A percentile compares a stretch with the other conserved stretches of the same genome.
Evolutionary conservation across 2,888 invertebrate species (phyloP).

Genomic region (Tachina grossa): DNA sequence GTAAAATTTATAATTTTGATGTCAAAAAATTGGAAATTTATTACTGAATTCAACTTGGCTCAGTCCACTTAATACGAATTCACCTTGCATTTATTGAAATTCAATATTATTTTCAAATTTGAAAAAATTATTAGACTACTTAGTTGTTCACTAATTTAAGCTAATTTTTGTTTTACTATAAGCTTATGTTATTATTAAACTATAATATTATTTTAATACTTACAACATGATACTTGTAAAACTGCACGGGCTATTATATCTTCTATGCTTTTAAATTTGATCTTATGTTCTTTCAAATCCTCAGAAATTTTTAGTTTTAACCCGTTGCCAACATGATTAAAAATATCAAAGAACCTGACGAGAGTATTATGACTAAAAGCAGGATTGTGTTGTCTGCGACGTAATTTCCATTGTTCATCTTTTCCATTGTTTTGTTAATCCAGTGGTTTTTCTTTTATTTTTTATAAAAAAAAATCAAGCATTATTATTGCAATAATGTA

Average conservation of each 20-base stretch:
- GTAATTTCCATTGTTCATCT: conserved; percentile 81
- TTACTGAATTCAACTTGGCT: too few relatives aligned
- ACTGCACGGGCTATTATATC: conserved; percentile 80
- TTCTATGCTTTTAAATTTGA: conserved; percentile 78
- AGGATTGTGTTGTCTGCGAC: conserved; percentile 80
- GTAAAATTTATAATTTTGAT: too few relatives aligned
- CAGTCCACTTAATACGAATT: too few relatives aligned
- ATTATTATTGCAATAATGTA: too few relatives aligned
- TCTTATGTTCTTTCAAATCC: conserved; percentile 73
- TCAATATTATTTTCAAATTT: conserved; percentile 6
- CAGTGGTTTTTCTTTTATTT: conserved; percentile 9
- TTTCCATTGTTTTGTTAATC: not conserved
- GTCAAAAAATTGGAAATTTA: too few relatives aligned
- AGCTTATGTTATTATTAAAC: not conserved
- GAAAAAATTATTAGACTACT: not conserved
- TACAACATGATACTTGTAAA: conserved; percentile 80
- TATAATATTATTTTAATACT: conserved; percentile 70
- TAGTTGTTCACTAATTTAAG: not conserved
- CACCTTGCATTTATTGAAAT: too few relatives aligned
- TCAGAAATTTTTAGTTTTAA: conserved; percentile 76
- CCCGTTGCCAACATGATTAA: conserved; percentile 79
- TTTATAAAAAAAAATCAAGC: too few relatives aligned
- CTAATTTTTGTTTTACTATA: not conserved
- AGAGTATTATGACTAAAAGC: conserved; percentile 80
- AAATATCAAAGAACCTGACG: conserved; percentile 78